Evolutionary conservation across 2,797 vertebrate genomes (phyloP).

Genomic region (Lophura swinhoii): DNA sequence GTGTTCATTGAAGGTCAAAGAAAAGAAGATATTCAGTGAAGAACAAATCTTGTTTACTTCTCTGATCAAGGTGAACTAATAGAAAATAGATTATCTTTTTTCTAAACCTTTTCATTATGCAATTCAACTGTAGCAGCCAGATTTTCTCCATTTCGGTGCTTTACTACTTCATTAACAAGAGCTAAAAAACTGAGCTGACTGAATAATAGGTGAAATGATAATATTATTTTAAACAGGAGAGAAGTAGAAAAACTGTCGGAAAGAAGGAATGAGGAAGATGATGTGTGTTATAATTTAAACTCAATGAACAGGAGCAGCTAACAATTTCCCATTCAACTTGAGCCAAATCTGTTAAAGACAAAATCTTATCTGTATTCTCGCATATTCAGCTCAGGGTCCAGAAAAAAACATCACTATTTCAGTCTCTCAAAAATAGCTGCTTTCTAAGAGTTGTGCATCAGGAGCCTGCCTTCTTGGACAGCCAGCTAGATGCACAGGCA

Average conservation of each 20-base stretch:
- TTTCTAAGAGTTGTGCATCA: neutral
- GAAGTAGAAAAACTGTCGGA: neutral
- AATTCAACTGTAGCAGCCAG: neutral
- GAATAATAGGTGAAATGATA: neutral
- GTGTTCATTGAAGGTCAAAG: neutral
- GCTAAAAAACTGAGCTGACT: neutral
- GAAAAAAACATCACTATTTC: neutral
- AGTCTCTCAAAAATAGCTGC: neutral
- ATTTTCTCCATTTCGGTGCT: neutral
- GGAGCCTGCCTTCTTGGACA: neutral
- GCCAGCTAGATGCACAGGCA: neutral
- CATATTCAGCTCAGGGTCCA: neutral
- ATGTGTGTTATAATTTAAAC: neutral
- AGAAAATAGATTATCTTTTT: neutral
- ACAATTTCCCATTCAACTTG: neutral
- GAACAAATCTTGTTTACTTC: neutral
- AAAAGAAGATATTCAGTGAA: neutral
- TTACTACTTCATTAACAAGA: neutral
- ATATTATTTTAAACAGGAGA: too few relatives aligned
- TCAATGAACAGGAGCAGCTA: neutral
- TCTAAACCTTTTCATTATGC: neutral
- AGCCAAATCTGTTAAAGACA: neutral
- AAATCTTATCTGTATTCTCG: neutral
- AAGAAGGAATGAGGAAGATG: neutral
- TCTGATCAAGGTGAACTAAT: neutral